Percentiles rank a stretch among this genome's conserved stretches.
These are phyloP conservation scores for Bacillus rossius DNA, from an alignment of 1,140 invertebrate genomes.

Conservation along the genomic window DNA sequence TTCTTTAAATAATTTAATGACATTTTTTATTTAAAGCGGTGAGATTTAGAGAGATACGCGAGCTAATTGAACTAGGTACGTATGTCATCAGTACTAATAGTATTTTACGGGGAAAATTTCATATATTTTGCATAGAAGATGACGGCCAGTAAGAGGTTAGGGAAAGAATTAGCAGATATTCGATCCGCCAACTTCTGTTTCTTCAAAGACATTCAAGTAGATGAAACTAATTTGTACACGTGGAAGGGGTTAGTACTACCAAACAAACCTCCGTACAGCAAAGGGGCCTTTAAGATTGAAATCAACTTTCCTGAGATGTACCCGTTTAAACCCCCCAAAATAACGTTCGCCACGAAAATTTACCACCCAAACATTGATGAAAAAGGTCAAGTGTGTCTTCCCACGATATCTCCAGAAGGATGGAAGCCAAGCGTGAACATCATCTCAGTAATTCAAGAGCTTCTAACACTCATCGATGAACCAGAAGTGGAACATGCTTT, in stretches of 20 bases:
- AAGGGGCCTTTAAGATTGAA: slow-evolving; percentile 9
- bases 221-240: background rate
- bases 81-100: too few relatives aligned
- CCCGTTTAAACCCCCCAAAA: slow-evolving; percentile 56
- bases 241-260: background rate
- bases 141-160: too few relatives aligned
- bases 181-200: too few relatives aligned
- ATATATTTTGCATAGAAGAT: too few relatives aligned
- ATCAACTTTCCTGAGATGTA: slow-evolving; percentile 24
- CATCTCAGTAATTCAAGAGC: slow-evolving; percentile 54
- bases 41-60: too few relatives aligned
- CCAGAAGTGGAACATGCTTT: slow-evolving; percentile 74
- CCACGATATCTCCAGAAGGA: slow-evolving; percentile 60
- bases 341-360: slow-evolving; percentile 67
- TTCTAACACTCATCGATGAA: slow-evolving; percentile 60
- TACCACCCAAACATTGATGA: slow-evolving; percentile 73
- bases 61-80: too few relatives aligned
- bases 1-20: too few relatives aligned
- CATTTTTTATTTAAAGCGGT: too few relatives aligned
- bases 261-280: slow-evolving; percentile 5
- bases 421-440: slow-evolving; percentile 65
- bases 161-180: too few relatives aligned
- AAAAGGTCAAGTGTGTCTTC: slow-evolving; percentile 61
- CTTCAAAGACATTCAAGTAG: too few relatives aligned
- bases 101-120: too few relatives aligned